phyloP scores from a whole-genome alignment of 2,888 invertebrate species.

The Synergus itoensis region DNA sequence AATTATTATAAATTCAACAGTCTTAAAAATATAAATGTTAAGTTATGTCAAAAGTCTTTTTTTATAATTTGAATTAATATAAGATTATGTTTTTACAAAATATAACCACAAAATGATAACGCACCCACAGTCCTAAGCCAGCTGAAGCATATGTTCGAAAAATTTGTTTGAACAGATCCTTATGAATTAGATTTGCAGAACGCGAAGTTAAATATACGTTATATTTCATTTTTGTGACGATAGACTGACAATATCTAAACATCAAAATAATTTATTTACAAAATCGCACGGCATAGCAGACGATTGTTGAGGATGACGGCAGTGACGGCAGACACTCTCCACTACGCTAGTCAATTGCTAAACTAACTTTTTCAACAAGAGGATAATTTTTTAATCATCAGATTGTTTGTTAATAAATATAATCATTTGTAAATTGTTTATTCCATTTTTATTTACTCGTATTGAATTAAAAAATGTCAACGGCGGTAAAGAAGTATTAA shows the following conservation, averaged over 20 bases:
- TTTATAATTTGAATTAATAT: neutral
- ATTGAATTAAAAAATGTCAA: neutral
- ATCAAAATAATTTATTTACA: constrained; percentile 9
- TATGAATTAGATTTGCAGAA: constrained; percentile 8
- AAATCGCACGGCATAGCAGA: constrained; percentile 4
- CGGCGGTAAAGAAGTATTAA: neutral
- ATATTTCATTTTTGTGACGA: constrained; percentile 6
- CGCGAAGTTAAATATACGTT: neutral
- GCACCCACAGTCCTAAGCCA: constrained; percentile 66
- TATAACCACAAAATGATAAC: constrained; percentile 40
- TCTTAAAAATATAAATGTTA: neutral
- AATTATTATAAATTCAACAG: neutral
- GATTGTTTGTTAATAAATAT: neutral
- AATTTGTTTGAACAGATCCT: constrained; percentile 33
- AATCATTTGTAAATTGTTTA: neutral
- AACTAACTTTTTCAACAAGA: neutral
- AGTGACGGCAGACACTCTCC: neutral
- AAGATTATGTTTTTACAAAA: constrained; percentile 29
- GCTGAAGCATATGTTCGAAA: constrained; percentile 60
- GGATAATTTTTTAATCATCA: neutral
- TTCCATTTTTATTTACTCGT: neutral
- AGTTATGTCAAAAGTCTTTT: neutral
- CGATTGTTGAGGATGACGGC: neutral
- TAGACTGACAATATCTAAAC: neutral
- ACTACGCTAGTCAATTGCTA: constrained; percentile 8